These are phyloP conservation scores for Halocaridina rubra DNA, from an alignment of 2,888 invertebrate species.

Conservation along the genomic window DNA sequence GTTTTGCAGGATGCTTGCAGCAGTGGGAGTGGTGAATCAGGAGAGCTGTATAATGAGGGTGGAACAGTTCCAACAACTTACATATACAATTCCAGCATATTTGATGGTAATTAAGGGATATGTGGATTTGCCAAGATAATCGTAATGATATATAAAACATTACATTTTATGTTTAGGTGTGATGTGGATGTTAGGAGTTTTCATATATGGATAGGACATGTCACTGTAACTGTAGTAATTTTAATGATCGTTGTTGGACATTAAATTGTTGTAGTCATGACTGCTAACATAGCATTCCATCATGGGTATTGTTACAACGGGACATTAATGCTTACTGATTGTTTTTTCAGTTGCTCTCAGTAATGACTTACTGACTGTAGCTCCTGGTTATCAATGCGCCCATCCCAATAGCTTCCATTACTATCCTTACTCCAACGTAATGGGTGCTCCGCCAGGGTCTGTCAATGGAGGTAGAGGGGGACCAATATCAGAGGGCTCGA, in stretches of 20 bases:
- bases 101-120: too few relatives aligned
- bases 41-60: conserved; percentile 54
- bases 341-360: conserved; percentile 26
- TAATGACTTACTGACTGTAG: conserved; percentile 33
- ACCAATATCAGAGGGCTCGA: conserved; percentile 38
- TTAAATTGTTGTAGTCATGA: too few relatives aligned
- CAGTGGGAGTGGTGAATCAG: conserved; percentile 60
- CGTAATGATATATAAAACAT: too few relatives aligned
- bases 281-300: too few relatives aligned
- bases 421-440: conserved; percentile 48
- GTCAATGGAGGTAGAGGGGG: conserved; percentile 11
- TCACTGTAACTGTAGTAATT: too few relatives aligned
- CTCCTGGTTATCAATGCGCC: conserved; percentile 46
- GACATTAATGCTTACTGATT: too few relatives aligned
- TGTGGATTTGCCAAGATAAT: too few relatives aligned
- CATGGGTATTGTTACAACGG: too few relatives aligned
- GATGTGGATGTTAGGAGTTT: too few relatives aligned
- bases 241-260: too few relatives aligned
- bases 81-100: conserved; percentile 62
- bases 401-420: conserved; percentile 49
- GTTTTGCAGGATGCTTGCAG: conserved; percentile 50
- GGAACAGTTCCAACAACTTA: conserved; percentile 59
- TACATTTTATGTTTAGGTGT: too few relatives aligned
- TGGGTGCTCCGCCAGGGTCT: conserved; percentile 32
- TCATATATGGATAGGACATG: too few relatives aligned